Evolutionary conservation across 2,888 invertebrate species (phyloP).

Genomic region (Erebia aethiops): DNA sequence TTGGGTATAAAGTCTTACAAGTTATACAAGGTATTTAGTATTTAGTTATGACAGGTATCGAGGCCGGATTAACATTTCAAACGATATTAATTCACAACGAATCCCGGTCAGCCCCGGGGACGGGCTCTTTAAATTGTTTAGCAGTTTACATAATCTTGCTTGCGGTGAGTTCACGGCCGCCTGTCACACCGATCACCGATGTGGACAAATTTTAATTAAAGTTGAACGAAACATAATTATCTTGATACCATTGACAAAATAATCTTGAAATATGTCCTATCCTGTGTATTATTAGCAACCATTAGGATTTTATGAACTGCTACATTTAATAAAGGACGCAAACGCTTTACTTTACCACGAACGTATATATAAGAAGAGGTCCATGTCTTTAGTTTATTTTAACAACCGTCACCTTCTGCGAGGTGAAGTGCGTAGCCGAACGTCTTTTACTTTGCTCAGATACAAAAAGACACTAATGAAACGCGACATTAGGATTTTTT

Average conservation of each 20-base stretch:
- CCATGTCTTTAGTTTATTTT: too few species aligned
- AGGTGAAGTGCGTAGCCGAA: too few species aligned
- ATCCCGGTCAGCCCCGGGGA: conserved; percentile 34
- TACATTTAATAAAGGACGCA: too few species aligned
- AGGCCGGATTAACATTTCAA: conserved; percentile 38
- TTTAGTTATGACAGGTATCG: conserved; percentile 27
- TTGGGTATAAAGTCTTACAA: conserved; percentile 16
- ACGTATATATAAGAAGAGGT: too few species aligned
- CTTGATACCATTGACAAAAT: not conserved
- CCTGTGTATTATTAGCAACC: too few species aligned
- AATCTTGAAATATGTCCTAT: too few species aligned
- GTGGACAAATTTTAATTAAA: not conserved
- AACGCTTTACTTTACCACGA: too few species aligned
- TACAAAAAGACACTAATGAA: too few species aligned
- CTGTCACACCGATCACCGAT: conserved; percentile 34
- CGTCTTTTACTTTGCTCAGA: too few species aligned
- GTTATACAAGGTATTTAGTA: conserved; percentile 18
- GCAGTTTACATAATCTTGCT: conserved; percentile 40
- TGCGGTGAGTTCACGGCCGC: conserved; percentile 18
- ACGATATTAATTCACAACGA: conserved; percentile 28
- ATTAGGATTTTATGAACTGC: too few species aligned
- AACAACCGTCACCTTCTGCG: too few species aligned
- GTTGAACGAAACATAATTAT: not conserved
- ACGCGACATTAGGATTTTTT: too few species aligned
- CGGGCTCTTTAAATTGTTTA: conserved; percentile 42